Evolutionary conservation across 2,797 vertebrate genomes (phyloP).

Genomic region (Phaenicophaeus curvirostris): DNA sequence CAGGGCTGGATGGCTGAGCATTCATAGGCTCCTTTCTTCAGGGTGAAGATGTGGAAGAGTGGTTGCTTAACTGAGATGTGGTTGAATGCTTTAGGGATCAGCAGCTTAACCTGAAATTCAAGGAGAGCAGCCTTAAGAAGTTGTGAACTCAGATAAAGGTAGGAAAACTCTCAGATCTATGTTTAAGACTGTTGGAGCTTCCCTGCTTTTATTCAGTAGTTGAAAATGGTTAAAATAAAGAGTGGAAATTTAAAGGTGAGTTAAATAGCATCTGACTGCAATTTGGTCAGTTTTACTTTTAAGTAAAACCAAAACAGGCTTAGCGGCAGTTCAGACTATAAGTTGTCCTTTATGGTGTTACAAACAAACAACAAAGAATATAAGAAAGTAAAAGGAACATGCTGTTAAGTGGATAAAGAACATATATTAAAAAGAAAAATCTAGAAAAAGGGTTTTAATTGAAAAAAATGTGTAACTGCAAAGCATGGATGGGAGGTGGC

Average conservation of each 20-base stretch:
- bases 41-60: neutral
- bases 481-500: neutral
- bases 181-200: fast-evolving
- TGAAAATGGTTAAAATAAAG: neutral
- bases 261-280: neutral
- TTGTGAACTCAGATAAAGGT: neutral
- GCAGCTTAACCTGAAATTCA: neutral
- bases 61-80: fast-evolving
- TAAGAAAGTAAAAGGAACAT: neutral
- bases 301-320: neutral
- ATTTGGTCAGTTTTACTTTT: too few relatives aligned
- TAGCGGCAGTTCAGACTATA: neutral
- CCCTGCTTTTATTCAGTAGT: fast-evolving
- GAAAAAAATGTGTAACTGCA: neutral
- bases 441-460: fast-evolving
- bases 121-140: neutral
- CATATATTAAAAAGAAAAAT: neutral
- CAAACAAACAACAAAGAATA: neutral
- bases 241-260: neutral
- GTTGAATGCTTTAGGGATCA: fast-evolving
- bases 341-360: neutral
- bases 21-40: fast-evolving
- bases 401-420: neutral
- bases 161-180: neutral
- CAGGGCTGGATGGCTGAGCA: fast-evolving